Percentiles rank a stretch among this genome's conserved stretches.
Evolutionary conservation across 2,888 invertebrate genomes (phyloP).

Genomic region (Patella ulyssiponensis): DNA sequence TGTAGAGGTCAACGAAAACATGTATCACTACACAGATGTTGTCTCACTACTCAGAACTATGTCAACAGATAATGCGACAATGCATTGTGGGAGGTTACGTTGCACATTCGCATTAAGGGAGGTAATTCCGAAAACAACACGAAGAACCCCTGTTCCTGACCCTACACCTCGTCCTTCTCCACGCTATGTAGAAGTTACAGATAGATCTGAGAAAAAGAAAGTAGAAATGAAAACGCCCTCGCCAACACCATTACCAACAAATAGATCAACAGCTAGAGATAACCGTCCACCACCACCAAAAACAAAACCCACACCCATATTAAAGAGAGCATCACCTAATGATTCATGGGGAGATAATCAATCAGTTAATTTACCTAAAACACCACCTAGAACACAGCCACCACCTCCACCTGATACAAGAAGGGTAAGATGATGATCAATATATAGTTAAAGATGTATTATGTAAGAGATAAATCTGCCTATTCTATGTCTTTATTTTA

Average conservation of each 20-base stretch:
- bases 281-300: slow-evolving; percentile 27
- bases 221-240: slow-evolving; percentile 7
- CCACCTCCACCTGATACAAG: slow-evolving; percentile 51
- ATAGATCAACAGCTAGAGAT: slow-evolving; percentile 15
- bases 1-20: slow-evolving; percentile 59
- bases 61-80: slow-evolving; percentile 60
- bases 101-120: slow-evolving; percentile 55
- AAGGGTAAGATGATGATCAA: slow-evolving; percentile 42
- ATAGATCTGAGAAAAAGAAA: slow-evolving; percentile 27
- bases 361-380: slow-evolving; percentile 48
- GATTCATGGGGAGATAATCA: slow-evolving; percentile 52
- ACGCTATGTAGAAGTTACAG: not conserved
- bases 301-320: slow-evolving; percentile 11
- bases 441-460: not conserved
- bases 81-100: slow-evolving; percentile 67
- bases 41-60: slow-evolving; percentile 60
- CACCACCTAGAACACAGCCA: slow-evolving; percentile 41
- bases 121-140: slow-evolving; percentile 22
- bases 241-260: slow-evolving; percentile 19
- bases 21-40: slow-evolving; percentile 60
- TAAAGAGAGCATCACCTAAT: slow-evolving; percentile 36
- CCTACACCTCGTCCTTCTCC: slow-evolving; percentile 19
- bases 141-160: slow-evolving; percentile 22
- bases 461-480: too few species aligned
- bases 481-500: too few species aligned